Conservation (phyloP, 2,797 vertebrate genomes). For the Threskiornis aethiopicus region DNA sequence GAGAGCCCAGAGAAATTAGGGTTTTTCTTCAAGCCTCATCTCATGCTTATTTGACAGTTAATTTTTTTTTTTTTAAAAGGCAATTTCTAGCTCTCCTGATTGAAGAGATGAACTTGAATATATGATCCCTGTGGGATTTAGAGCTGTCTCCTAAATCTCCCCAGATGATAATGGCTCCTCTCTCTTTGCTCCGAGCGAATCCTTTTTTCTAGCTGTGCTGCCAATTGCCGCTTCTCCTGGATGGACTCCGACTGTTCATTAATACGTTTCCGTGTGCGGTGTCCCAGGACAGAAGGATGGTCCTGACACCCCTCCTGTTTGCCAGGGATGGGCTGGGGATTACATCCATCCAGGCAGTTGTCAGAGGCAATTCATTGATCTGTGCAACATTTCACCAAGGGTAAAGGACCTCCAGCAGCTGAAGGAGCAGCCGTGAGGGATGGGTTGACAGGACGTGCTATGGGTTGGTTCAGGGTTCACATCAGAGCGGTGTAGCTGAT, state of each 20-base stretch:
- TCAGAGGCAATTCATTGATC: background rate
- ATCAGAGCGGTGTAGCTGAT: background rate
- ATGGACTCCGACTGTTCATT: background rate
- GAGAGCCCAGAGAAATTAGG: background rate
- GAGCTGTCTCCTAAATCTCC: conserved; percentile 45
- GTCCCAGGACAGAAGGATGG: background rate
- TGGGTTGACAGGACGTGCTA: background rate
- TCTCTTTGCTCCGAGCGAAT: background rate
- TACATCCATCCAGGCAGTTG: background rate
- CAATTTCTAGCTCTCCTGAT: background rate
- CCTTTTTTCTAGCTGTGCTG: background rate
- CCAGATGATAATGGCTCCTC: background rate
- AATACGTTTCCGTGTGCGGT: fast-evolving
- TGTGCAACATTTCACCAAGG: background rate
- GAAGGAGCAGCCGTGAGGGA: background rate
- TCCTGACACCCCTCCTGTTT: background rate
- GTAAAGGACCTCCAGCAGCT: background rate
- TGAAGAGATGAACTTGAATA: conserved; percentile 21
- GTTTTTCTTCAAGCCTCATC: background rate
- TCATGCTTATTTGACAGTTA: background rate
- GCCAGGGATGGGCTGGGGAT: background rate
- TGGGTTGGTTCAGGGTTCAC: fast-evolving
- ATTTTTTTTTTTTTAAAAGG: background rate
- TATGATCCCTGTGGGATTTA: background rate
- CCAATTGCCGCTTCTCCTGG: background rate